Conservation (phyloP, 2,113 vertebrate genomes). For the Vireo altiloquus region DNA sequence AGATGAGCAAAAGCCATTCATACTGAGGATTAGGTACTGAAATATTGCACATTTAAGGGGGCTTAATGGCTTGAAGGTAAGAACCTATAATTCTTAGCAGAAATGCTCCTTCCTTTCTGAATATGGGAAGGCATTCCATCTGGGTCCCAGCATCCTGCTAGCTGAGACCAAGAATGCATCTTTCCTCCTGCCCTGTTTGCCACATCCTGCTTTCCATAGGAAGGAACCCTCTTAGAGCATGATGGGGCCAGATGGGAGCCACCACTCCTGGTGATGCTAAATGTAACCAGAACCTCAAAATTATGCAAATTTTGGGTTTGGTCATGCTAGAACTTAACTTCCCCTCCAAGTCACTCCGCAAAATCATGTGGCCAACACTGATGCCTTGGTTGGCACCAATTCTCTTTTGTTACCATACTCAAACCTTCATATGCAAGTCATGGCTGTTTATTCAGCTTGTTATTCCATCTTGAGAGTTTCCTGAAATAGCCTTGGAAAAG, state of each 20-base stretch:
- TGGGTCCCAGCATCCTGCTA: background rate
- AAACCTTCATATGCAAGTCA: background rate
- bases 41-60: background rate
- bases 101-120: background rate
- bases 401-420: background rate
- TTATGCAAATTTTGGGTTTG: background rate
- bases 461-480: background rate
- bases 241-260: accelerated
- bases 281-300: background rate
- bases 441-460: background rate
- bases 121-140: background rate
- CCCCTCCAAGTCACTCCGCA: background rate
- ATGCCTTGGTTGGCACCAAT: background rate
- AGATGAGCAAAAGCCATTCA: background rate
- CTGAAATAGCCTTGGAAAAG: slow-evolving; percentile 9
- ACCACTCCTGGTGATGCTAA: background rate
- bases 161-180: background rate
- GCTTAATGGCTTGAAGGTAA: background rate
- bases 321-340: background rate
- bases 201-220: background rate
- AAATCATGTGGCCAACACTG: background rate
- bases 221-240: background rate
- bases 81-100: background rate
- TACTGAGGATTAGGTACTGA: background rate
- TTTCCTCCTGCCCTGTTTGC: background rate